Conservation (phyloP, 2,113 vertebrate genomes). For the Spheniscus mendiculus region DNA sequence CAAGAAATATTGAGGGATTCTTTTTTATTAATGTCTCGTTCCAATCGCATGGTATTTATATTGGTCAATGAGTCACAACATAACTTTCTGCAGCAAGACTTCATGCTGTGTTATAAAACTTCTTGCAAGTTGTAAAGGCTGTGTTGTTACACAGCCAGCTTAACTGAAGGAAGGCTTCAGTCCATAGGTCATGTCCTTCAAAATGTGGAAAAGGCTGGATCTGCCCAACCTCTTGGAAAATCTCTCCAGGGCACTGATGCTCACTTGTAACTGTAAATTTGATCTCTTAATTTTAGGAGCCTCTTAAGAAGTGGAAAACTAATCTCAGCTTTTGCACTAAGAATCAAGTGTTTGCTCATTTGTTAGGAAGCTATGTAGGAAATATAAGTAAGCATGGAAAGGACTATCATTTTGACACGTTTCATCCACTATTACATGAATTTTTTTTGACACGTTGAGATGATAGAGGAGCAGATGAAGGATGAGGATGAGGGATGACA, state of each 20-base stretch:
- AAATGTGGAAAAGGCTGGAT: conserved; percentile 28
- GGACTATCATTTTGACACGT: not conserved
- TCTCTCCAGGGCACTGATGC: conserved; percentile 42
- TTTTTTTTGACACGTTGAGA: not conserved
- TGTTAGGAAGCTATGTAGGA: not conserved
- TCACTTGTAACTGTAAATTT: not conserved
- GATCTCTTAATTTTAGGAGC: not conserved
- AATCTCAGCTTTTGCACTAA: not conserved
- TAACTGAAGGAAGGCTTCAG: not conserved
- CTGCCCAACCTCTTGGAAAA: conserved; percentile 38
- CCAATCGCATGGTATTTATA: not conserved
- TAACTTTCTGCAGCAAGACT: not conserved
- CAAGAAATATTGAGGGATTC: not conserved
- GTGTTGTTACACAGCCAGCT: not conserved
- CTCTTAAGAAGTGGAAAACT: not conserved
- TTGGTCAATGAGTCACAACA: not conserved
- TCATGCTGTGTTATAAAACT: not conserved
- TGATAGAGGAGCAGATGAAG: not conserved
- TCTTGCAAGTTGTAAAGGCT: not conserved
- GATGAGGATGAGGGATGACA: not conserved
- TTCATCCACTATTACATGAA: not conserved
- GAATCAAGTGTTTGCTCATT: not conserved
- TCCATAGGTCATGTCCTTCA: conserved; percentile 11
- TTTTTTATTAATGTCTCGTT: not conserved
- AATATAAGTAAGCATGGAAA: not conserved